A percentile compares a stretch with the other conserved stretches of the same genome.
These are phyloP conservation scores for Isotomurus palustris DNA, from an alignment of 2,888 invertebrate species.

Conservation along the genomic window DNA sequence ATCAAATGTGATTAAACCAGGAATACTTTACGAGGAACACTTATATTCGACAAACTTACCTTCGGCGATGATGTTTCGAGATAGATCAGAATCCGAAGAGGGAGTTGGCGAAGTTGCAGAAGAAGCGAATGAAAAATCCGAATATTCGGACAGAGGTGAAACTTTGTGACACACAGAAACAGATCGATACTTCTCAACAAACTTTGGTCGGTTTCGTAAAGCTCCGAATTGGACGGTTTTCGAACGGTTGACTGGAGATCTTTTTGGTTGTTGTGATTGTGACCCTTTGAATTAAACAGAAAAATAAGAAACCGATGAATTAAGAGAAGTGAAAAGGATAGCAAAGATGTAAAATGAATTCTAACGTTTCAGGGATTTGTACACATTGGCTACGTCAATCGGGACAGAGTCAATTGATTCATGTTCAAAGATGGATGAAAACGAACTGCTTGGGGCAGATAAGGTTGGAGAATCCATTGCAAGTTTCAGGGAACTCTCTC, in stretches of 20 bases:
- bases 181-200: conserved; percentile 18
- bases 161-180: conserved; percentile 14
- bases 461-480: not conserved
- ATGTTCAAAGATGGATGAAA: conserved; percentile 3
- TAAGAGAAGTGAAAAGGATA: too few species aligned
- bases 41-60: too few species aligned
- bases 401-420: not conserved
- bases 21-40: too few species aligned
- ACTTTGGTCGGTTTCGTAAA: conserved; percentile 5
- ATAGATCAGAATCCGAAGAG: not conserved
- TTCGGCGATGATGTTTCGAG: too few species aligned
- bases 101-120: too few species aligned
- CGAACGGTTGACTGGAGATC: conserved; percentile 9
- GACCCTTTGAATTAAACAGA: too few species aligned
- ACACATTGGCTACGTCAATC: too few species aligned
- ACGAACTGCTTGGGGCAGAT: not conserved
- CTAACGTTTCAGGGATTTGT: too few species aligned
- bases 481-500: not conserved
- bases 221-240: conserved; percentile 24
- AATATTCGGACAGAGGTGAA: not conserved
- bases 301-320: too few species aligned
- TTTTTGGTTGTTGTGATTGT: too few species aligned
- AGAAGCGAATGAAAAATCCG: not conserved
- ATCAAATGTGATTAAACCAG: too few species aligned
- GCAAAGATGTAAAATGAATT: too few species aligned